Evolutionary conservation across 2,888 invertebrate genomes (phyloP), one percentile per base, ranked within the genome.

Genomic region (Alcis repandata): DNA sequence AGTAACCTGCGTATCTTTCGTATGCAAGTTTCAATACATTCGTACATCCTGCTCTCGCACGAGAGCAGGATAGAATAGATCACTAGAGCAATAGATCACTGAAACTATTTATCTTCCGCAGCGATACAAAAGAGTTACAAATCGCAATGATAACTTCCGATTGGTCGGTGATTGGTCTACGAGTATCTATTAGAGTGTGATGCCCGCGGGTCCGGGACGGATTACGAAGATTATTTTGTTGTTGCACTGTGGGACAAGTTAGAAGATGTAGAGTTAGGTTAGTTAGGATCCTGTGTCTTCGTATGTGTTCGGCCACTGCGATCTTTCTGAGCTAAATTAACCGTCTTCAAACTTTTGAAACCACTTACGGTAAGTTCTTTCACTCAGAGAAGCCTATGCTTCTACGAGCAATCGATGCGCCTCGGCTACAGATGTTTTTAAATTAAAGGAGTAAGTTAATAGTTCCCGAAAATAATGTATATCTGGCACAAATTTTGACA

Each of bases 161-260:
- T 80, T 79, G 78, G 75, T 72, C 70, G 79, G 69, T 83, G 84
- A 85, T 84, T 85, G 81, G 76, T 63, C 76, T 75, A n/a, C n/a
- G n/a, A n/a, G n/a, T n/a, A 85, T 85, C 82, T 78, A 83, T 84
- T 79, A 79, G 72, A 77, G 69, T 76, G 73, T 73, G 72, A 63
- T 74, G 79, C 79, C 81, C 77, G 73, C 78, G 77, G 84, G 78
- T 81, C 77, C 76, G 75, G 83, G 78, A 71, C 52, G 59, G 72
- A 67, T 73, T 67, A 73, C 75, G 71, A 59, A 69, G 67, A 69
- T 67, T 73, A 73, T 74, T 78, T 80, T 74, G 71, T 70, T 73
- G 68, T 68, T 63, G 38, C 70, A 38, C 48, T 63, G 43, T 38
- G 54, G 62, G 32, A 38, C 38, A 63, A 60, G 57, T 52, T 41